Base-by-base conservation (phyloP, 2,113 vertebrate genomes). In the Hippocampus barbouri region DNA sequence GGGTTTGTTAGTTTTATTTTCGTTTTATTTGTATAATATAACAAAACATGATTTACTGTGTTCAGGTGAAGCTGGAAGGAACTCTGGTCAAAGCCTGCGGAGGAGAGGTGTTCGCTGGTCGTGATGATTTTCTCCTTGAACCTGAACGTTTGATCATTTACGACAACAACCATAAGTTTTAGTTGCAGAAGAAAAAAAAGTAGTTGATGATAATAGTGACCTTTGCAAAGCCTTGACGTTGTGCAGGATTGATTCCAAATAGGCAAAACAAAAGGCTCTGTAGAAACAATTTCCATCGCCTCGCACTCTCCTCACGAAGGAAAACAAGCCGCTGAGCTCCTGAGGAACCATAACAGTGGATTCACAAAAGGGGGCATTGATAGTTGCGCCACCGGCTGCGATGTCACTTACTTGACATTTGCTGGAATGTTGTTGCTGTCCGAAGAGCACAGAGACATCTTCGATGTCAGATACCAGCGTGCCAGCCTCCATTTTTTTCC, bases 251-350 rank as follows among this genome's bases (percentile, higher is more conserved):
- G 89, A 92, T 65, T 95, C 94, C 83, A 95, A 49, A 75, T 92
- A 90, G 27, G 91, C 84, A 45, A 93, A 95, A 79, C 90, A 92
- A 74, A 95, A 47, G 15, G 92, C 94, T 83, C 94, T 90, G 87
- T 95, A 95, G 88, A 95, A 95, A 75, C 94, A 95, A 82, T 95
- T 95, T 1, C 94, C 94, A 56, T 95, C 94, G 7, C 94, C 94
- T 43, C 89, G 84, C 45, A 93, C 93, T 83, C 90, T 92, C 53
- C 94, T 93, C 72, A 94, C 90, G 0, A 81, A 90, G 0, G 80
- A 83, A 81, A 94, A 95, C 69, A 89, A 88, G 60, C 83, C 78
- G 85, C 88, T 89, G 59, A 94, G 82, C 38, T 94, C 94, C 94
- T 95, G 30, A 64, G 51, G 76, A 78, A 77, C 45, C 12, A 80